Percentiles rank a stretch among this genome's conserved stretches.
Evolutionary conservation across 2,888 invertebrate genomes (phyloP).

Genomic region (Hymenopus coronatus): DNA sequence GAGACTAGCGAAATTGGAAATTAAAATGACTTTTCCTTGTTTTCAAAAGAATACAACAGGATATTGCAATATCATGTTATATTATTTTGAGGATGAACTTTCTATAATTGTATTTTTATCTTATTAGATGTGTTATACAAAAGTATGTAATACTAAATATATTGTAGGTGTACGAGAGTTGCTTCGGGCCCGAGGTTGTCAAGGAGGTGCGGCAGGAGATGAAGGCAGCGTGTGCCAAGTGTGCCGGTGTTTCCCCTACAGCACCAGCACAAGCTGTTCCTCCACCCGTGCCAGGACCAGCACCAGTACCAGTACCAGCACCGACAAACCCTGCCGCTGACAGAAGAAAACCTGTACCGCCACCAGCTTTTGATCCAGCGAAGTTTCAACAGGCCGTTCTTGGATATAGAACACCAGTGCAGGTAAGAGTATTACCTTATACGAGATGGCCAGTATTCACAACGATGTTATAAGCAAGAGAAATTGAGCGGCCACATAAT

Average conservation of each 20-base stretch:
- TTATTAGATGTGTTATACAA: not conserved
- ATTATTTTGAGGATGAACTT: too few relatives aligned
- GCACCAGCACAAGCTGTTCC: not conserved
- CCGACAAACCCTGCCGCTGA: not conserved
- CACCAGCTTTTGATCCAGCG: slow-evolving; percentile 16
- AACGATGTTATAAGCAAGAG: too few relatives aligned
- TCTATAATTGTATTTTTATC: too few relatives aligned
- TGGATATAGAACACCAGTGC: slow-evolving; percentile 41
- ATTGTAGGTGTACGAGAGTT: slow-evolving; percentile 65
- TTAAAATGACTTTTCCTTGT: too few relatives aligned
- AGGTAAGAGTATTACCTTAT: not conserved
- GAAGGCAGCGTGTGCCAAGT: slow-evolving; percentile 64
- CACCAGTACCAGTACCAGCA: not conserved
- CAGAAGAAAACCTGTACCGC: not conserved
- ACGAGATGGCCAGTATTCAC: too few relatives aligned
- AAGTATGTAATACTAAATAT: not conserved
- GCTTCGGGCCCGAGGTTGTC: slow-evolving; percentile 65
- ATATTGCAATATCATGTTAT: too few relatives aligned
- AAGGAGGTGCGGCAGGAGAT: slow-evolving; percentile 66
- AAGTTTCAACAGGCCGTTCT: slow-evolving; percentile 46
- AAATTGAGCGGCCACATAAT: too few relatives aligned
- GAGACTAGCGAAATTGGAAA: too few relatives aligned
- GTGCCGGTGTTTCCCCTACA: slow-evolving; percentile 39
- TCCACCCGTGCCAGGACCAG: not conserved
- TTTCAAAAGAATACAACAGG: too few relatives aligned